Percentiles rank a stretch among this genome's conserved stretches.
Conservation (phyloP, 2,888 invertebrate genomes). For the Agrenia bidenticulata region DNA sequence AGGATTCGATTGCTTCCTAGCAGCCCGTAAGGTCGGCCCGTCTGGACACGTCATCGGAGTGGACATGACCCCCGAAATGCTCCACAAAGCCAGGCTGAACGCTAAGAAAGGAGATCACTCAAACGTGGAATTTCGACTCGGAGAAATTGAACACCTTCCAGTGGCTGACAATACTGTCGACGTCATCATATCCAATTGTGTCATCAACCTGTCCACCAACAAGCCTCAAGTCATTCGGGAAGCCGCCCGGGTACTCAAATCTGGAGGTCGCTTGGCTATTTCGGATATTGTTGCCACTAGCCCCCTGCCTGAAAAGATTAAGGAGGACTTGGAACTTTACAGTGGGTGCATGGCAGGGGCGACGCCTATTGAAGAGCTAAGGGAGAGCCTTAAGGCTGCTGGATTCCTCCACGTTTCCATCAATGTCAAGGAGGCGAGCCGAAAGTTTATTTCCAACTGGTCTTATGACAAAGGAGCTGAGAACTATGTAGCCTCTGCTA, state of each 20-base stretch:
- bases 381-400: slow-evolving; percentile 22
- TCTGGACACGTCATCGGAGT: slow-evolving; percentile 36
- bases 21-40: slow-evolving; percentile 28
- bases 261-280: slow-evolving; percentile 34
- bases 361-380: slow-evolving; percentile 28
- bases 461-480: slow-evolving; percentile 36
- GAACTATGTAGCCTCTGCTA: slow-evolving; percentile 42
- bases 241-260: slow-evolving; percentile 23
- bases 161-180: slow-evolving; percentile 33
- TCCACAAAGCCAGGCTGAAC: slow-evolving; percentile 29
- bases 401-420: slow-evolving; percentile 34
- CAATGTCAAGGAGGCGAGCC: slow-evolving; percentile 40
- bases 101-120: slow-evolving; percentile 23
- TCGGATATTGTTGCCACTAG: slow-evolving; percentile 38
- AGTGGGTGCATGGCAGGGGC: slow-evolving; percentile 44
- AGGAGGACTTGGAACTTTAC: slow-evolving; percentile 29
- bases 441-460: slow-evolving; percentile 42
- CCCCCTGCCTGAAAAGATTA: slow-evolving; percentile 28
- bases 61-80: slow-evolving; percentile 43
- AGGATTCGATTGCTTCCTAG: slow-evolving; percentile 38
- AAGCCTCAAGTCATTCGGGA: slow-evolving; percentile 32
- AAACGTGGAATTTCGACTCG: slow-evolving; percentile 34
- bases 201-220: slow-evolving; percentile 32
- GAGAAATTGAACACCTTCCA: slow-evolving; percentile 41
- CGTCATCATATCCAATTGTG: slow-evolving; percentile 37